Percentiles rank a stretch among this genome's conserved stretches.
Conservation (phyloP, 2,888 invertebrate species). For the Monopis laevigella region DNA sequence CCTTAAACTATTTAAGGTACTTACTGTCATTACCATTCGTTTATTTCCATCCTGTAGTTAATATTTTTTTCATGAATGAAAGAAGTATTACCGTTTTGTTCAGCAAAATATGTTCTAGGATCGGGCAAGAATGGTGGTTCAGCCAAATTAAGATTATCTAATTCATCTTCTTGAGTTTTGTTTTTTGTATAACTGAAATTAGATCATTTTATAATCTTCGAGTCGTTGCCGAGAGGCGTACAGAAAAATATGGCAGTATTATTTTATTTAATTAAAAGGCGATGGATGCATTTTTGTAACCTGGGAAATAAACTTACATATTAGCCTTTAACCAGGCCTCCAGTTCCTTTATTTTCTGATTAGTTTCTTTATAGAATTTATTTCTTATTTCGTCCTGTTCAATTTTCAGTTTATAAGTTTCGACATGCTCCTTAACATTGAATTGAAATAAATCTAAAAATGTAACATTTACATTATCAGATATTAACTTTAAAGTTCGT, state of each 20-base stretch:
- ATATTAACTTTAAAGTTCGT: no score
- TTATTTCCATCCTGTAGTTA: no score
- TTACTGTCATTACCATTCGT: no score
- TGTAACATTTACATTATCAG: no score
- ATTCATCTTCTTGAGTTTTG: constrained; percentile 47
- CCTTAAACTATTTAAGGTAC: no score
- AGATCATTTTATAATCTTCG: background rate
- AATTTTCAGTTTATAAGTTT: constrained; percentile 39
- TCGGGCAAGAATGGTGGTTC: constrained; percentile 46
- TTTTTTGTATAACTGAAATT: constrained; percentile 42
- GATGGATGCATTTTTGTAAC: background rate
- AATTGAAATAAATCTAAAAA: constrained; percentile 53
- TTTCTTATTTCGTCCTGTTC: constrained; percentile 47
- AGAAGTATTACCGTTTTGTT: constrained; percentile 47
- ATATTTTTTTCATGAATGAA: no score
- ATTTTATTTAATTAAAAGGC: no score
- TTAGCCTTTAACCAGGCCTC: constrained; percentile 50
- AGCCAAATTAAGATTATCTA: constrained; percentile 45
- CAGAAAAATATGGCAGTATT: background rate
- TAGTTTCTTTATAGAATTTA: constrained; percentile 48
- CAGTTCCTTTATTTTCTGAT: constrained; percentile 40
- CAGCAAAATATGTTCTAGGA: constrained; percentile 39
- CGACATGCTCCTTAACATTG: constrained; percentile 47
- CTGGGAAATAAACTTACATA: constrained; percentile 30
- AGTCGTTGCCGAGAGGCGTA: background rate